Percentiles rank a stretch among this genome's conserved stretches.
These are phyloP conservation scores for Acropternis orthonyx DNA, from an alignment of 2,797 vertebrate genomes.

Conservation along the genomic window DNA sequence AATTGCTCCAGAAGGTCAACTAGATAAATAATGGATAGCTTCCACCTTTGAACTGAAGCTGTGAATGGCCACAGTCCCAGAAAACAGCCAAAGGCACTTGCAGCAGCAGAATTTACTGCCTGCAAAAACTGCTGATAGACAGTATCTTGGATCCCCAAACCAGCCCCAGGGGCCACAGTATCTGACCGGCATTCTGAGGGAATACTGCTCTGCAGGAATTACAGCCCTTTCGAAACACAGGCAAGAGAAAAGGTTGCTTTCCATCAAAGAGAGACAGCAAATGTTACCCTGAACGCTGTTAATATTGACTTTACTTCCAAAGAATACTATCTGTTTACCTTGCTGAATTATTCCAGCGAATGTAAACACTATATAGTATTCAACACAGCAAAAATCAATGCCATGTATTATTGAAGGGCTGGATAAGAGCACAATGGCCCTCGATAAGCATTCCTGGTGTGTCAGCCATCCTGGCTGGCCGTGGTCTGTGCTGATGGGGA, in stretches of 20 bases:
- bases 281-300: neutral
- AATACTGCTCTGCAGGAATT: neutral
- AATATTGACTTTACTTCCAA: conserved; percentile 60
- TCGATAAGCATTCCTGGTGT: conserved; percentile 27
- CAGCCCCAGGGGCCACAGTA: neutral
- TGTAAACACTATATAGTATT: conserved; percentile 64
- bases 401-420: conserved; percentile 58
- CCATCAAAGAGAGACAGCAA: conserved; percentile 26
- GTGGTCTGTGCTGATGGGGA: neutral
- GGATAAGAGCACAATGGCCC: conserved; percentile 57
- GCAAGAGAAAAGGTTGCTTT: conserved; percentile 27
- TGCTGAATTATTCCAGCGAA: conserved; percentile 60
- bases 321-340: conserved; percentile 66
- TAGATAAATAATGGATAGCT: conserved; percentile 30
- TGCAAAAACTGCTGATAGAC: conserved; percentile 7
- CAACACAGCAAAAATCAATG: conserved; percentile 65
- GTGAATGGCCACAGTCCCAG: neutral
- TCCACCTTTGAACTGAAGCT: conserved; percentile 36
- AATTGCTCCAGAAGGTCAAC: conserved; percentile 25
- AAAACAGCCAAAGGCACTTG: neutral
- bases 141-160: neutral
- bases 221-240: neutral
- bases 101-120: conserved; percentile 26
- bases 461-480: neutral
- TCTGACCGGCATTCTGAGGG: neutral